Conservation (phyloP, 1,140 invertebrate genomes). For the Pogonomyrmex barbatus region DNA sequence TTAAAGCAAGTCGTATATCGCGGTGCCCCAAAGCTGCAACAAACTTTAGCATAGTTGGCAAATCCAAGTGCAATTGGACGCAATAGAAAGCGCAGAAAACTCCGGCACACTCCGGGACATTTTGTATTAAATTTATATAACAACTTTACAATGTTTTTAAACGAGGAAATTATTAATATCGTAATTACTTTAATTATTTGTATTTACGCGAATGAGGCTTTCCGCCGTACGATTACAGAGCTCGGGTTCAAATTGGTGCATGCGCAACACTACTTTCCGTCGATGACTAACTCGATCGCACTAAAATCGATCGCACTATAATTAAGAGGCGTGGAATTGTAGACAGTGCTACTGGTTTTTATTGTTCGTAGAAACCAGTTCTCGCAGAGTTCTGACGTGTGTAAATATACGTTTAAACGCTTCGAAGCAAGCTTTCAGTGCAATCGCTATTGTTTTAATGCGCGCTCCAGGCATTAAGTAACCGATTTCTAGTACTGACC, state of each 20-base stretch:
- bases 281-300: neutral
- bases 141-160: neutral
- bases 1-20: constrained; percentile 45
- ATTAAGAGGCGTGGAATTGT: constrained; percentile 43
- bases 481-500: constrained; percentile 13
- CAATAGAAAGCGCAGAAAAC: neutral
- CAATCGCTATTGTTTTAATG: neutral
- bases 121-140: constrained; percentile 7
- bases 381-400: neutral
- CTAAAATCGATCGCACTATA: constrained; percentile 15
- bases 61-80: neutral
- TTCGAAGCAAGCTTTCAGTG: neutral
- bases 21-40: constrained; percentile 3
- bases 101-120: neutral
- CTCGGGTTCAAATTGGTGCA: neutral
- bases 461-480: neutral
- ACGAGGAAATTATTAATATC: neutral
- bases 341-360: constrained; percentile 21
- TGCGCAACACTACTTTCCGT: neutral
- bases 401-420: neutral
- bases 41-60: constrained; percentile 34
- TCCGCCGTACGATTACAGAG: neutral
- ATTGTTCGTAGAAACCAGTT: constrained; percentile 42
- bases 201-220: neutral
- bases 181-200: neutral